Base-by-base conservation (phyloP, 2,113 vertebrate genomes). In the Zosterops lateralis region DNA sequence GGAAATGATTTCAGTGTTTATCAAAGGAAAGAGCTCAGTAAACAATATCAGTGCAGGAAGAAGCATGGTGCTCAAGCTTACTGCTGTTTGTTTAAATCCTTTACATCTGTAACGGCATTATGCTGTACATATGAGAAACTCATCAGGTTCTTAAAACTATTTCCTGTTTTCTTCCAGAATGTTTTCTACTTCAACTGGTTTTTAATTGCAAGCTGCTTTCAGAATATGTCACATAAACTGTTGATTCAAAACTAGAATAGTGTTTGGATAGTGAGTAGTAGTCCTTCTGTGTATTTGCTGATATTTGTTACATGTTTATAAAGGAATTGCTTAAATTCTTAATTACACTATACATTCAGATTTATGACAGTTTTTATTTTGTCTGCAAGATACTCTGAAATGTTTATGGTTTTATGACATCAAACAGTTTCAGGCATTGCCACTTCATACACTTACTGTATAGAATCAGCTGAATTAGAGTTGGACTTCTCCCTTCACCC, bases 1-100 rank as follows among this genome's bases (percentile, higher is more conserved):
- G 91, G 95, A 96, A 96, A 94, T 96, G 75, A 96, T 96, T 96
- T 96, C 94, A 95, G 42, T 95, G 91, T 96, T 96, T 95, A 95
- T 95, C 83, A 77, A 93, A 89, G 95, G 95, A 92, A 95, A 92
- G 67, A 64, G 40, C 62, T 87, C 61, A 54, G 73, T 96, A 96
- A 96, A 95, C 92, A 93, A 78, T 94, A 92, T 91, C 71, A 56
- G 76, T 44, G 67, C 92, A 96, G 95, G 95, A 97, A 96, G 95
- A 90, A 93, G 92, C 80, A 65, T 81, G 82, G 90, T 75, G 87
- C 87, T 93, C 85, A 93, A 57, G 74, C 82, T 74, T 76, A 47
- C 17, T 91, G 74, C 81, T 85, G 72, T 93, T 95, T 96, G 87
- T 96, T 96, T 91, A 91, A 95, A 56, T 89, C 91, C 84, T 92